Percentiles rank a stretch among this genome's conserved stretches.
phyloP scores from a whole-genome alignment of 1,140 invertebrate species.

The Ptiloglossa arizonensis region DNA sequence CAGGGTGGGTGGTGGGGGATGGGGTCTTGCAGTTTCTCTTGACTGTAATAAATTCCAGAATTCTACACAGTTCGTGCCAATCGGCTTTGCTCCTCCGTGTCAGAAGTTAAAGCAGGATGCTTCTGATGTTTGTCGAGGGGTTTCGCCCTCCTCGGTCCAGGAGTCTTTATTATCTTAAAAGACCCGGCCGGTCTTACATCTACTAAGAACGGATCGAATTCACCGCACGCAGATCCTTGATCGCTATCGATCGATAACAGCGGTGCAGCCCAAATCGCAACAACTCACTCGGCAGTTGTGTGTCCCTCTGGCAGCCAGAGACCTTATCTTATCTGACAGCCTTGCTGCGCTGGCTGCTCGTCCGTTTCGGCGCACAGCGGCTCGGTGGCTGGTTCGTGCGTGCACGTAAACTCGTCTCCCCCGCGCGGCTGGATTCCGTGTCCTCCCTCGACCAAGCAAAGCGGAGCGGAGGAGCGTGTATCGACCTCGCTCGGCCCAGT shows the following conservation, averaged over 20 bases:
- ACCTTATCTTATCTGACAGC: constrained; percentile 33
- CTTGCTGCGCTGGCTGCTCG: background rate
- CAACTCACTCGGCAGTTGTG: background rate
- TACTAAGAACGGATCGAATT: background rate
- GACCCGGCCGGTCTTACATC: background rate
- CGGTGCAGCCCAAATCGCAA: background rate
- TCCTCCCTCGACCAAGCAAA: constrained; percentile 66
- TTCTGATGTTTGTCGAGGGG: no score
- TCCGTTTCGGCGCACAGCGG: constrained; percentile 1
- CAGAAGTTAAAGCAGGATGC: no score
- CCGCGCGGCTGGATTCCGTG: constrained; percentile 59
- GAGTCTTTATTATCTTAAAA: background rate
- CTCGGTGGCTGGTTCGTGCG: constrained; percentile 15
- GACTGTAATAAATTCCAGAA: no score
- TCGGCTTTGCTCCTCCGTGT: no score
- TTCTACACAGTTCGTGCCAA: no score
- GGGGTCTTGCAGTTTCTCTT: background rate
- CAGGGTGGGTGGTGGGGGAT: no score
- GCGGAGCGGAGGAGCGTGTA: constrained; percentile 72
- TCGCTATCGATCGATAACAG: constrained; percentile 11
- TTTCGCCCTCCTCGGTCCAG: no score
- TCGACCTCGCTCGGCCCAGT: constrained; percentile 72
- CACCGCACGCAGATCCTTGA: background rate
- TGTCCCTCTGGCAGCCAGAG: background rate
- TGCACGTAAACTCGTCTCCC: constrained; percentile 43